Percentiles rank a stretch among this genome's conserved stretches.
These are phyloP conservation scores for Boulengeromyrus knoepffleri DNA, from an alignment of 2,113 vertebrate genomes.

Conservation along the genomic window DNA sequence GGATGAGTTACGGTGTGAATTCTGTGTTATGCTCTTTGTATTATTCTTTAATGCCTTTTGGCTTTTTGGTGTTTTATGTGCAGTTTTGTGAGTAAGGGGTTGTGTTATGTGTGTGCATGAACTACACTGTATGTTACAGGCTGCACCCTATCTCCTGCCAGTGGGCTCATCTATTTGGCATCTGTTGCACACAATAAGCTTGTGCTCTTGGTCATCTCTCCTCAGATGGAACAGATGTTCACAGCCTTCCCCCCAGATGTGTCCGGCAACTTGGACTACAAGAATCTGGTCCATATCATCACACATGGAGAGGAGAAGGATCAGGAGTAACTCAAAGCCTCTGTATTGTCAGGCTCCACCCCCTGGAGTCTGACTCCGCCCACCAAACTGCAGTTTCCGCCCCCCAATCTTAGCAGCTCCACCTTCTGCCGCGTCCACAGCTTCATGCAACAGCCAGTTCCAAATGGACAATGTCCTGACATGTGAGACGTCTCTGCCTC, in stretches of 20 bases:
- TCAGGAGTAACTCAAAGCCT: constrained; percentile 50
- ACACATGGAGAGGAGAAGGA: constrained; percentile 96
- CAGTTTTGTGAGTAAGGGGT: not conserved
- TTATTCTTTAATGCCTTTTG: not conserved
- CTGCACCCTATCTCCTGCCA: not conserved
- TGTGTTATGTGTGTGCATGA: not conserved
- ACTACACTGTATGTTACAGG: not conserved
- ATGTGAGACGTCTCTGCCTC: not conserved
- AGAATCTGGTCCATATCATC: constrained; percentile 91
- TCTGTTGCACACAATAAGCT: not conserved
- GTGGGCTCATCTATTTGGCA: not conserved
- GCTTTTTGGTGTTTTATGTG: not conserved
- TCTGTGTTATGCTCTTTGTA: not conserved
- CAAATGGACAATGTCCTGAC: constrained; percentile 2
- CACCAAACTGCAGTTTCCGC: too few species aligned
- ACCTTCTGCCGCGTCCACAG: not conserved
- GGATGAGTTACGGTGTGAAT: not conserved
- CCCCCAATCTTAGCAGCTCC: not conserved
- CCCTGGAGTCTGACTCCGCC: not conserved
- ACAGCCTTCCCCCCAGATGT: constrained; percentile 87
- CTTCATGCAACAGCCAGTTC: not conserved
- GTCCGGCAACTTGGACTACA: constrained; percentile 88
- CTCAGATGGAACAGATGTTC: constrained; percentile 91
- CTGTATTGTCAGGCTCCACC: not conserved
- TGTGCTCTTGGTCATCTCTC: not conserved